A percentile compares a stretch with the other conserved stretches of the same genome.
Evolutionary conservation across 2,113 vertebrate genomes (phyloP).

Genomic region (Thermophis baileyi): DNA sequence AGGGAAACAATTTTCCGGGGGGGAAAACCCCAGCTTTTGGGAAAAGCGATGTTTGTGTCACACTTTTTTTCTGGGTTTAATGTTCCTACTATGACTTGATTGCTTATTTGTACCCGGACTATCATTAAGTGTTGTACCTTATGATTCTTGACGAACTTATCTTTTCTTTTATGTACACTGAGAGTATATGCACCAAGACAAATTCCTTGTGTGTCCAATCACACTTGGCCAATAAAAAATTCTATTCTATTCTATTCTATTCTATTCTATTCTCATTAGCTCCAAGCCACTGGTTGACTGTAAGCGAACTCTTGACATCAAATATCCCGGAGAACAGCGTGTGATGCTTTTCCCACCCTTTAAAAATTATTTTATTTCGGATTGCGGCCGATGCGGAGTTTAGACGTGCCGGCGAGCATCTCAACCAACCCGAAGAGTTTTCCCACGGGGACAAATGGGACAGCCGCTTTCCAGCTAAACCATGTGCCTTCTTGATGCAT

Average conservation of each 20-base stretch:
- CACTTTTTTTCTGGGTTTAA: not conserved
- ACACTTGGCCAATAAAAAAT: too few relatives aligned
- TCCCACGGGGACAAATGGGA: not conserved
- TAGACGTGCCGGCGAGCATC: not conserved
- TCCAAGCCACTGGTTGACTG: not conserved
- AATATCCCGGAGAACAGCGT: slow-evolving; percentile 18
- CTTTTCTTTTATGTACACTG: too few relatives aligned
- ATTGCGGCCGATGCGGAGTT: not conserved
- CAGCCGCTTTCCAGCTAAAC: not conserved
- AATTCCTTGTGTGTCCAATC: too few relatives aligned
- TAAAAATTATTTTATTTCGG: not conserved
- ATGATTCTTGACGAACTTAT: too few relatives aligned
- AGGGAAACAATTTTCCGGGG: not conserved
- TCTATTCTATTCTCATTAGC: too few relatives aligned
- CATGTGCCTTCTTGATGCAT: not conserved
- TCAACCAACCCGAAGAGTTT: not conserved
- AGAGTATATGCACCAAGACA: too few relatives aligned
- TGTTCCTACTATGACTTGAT: too few relatives aligned
- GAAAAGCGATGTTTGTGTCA: not conserved
- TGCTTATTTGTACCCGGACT: too few relatives aligned
- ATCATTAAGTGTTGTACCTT: too few relatives aligned
- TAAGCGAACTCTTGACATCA: slow-evolving; percentile 4
- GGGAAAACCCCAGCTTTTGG: not conserved
- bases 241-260: too few relatives aligned
- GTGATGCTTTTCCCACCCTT: not conserved